These are phyloP conservation scores for Sisyra terminalis DNA, from an alignment of 2,888 invertebrate genomes.

Conservation along the genomic window DNA sequence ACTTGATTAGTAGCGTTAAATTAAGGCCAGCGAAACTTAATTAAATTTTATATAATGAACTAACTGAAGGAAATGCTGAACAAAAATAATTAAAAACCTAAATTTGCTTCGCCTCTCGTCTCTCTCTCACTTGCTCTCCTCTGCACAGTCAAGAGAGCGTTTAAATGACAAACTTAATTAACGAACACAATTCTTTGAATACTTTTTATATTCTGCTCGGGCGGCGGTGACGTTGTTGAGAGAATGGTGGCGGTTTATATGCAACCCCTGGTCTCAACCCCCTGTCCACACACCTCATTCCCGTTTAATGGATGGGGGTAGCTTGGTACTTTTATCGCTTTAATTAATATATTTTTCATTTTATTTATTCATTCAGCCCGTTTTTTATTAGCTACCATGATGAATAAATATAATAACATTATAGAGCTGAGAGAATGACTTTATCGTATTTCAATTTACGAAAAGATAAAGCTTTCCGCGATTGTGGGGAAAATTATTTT, in stretches of 20 bases:
- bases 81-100: conserved; percentile 34
- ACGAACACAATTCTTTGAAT: conserved; percentile 25
- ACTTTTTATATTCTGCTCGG: conserved; percentile 11
- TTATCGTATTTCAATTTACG: too few species aligned
- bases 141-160: conserved; percentile 14
- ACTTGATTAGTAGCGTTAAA: conserved; percentile 34
- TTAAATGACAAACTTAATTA: conserved; percentile 33
- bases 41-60: conserved; percentile 34
- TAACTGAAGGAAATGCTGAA: conserved; percentile 31
- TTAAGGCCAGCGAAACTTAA: conserved; percentile 32
- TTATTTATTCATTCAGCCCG: conserved; percentile 4
- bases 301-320: background rate
- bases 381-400: too few species aligned
- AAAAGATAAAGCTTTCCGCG: too few species aligned
- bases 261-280: background rate
- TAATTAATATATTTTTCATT: conserved; percentile 8
- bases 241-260: background rate
- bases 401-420: too few species aligned
- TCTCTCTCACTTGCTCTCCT: background rate
- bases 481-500: too few species aligned
- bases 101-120: conserved; percentile 25
- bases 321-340: conserved; percentile 6
- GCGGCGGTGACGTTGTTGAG: conserved; percentile 1
- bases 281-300: background rate
- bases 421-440: too few species aligned